Base-by-base conservation (phyloP, 2,113 vertebrate genomes). In the Takifugu bimaculatus region DNA sequence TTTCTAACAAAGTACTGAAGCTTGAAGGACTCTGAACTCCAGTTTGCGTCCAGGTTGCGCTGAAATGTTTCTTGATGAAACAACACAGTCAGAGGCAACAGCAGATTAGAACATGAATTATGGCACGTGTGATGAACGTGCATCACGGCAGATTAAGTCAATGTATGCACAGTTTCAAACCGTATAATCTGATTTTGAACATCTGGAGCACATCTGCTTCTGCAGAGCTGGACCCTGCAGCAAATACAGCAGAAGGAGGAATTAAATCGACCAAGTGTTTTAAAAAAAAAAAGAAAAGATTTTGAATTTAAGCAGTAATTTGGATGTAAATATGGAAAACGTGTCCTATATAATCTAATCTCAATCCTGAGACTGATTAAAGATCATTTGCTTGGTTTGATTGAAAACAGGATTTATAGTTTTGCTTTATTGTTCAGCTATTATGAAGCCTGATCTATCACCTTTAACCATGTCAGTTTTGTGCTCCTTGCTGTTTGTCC, bases 401-500 rank as follows among this genome's bases (percentile, higher is more conserved):
- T 39, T 39, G 9, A 39, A 39, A 39, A 39, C 35, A 11, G 2
- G 9, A 39, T 39, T 1, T 39, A 39, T 39, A 10, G 2, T 39
- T 39, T 39, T 10, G 1, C 35, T 39, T 39, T 39, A 39, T 65
- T 49, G 5, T 54, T 65, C 44, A 55, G 26, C 6, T 42, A 48
- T 57, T 35, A 27, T 57, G 20, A 57, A 32, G 52, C 60, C 54
- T 64, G 73, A 71, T 60, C 56, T 26, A 20, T 20, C 20, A 20
- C 20, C 20, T 20, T 20, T 20, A 20, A 20, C 20, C 20, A 20
- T 20, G 50, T 65, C 55, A 54, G 44, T 39, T 15, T 50, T 62
- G 50, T 69, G 29, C 48, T 47, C n/a, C 25, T 13, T 13, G n/a
- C 45, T 25, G 28, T 50, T 67, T 51, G n/a, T 53, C 45, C 71